Conservation (phyloP, 1,140 invertebrate species). For the Drosophila murphyi region DNA sequence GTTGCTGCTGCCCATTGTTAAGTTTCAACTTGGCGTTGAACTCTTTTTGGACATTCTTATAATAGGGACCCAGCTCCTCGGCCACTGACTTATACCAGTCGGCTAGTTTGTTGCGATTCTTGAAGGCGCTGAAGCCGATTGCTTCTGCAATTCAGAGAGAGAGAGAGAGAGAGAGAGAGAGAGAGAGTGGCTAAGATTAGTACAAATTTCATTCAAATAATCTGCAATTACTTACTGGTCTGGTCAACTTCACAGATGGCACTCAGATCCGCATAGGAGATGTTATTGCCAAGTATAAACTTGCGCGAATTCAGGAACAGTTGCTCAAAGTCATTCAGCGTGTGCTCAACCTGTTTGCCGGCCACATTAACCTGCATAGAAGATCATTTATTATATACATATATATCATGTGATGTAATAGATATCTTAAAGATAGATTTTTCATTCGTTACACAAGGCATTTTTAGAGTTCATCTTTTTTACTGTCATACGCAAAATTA, state of each 20-base stretch:
- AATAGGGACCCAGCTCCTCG: conserved; percentile 85
- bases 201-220: not conserved
- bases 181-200: not conserved
- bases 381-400: not conserved
- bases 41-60: conserved; percentile 66
- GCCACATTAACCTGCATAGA: conserved; percentile 62
- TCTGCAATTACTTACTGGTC: conserved; percentile 85
- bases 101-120: conserved; percentile 86
- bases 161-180: not conserved
- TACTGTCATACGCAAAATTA: no score
- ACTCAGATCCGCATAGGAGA: conserved; percentile 91
- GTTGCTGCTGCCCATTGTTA: conserved; percentile 42
- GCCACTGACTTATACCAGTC: conserved; percentile 88
- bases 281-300: conserved; percentile 89
- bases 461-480: no score
- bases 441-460: no score
- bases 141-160: conserved; percentile 85
- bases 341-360: conserved; percentile 86
- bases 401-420: no score
- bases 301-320: conserved; percentile 87
- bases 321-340: conserved; percentile 87
- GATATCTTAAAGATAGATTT: no score
- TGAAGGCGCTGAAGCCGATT: conserved; percentile 87
- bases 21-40: conserved; percentile 72
- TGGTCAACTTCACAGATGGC: conserved; percentile 94